phyloP scores from a whole-genome alignment of 2,888 invertebrate species.

The Tenthredo livida region DNA sequence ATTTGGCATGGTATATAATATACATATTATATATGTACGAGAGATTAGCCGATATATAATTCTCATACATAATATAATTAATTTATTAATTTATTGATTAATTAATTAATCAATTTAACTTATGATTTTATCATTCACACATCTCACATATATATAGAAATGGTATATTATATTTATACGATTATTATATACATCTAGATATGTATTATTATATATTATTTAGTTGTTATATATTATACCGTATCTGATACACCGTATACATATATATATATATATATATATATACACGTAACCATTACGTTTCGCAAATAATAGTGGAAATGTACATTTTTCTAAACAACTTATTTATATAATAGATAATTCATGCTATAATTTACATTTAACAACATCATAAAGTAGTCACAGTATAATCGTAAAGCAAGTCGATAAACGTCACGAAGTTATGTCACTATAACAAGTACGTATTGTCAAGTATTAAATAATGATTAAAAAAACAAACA shows the following conservation, averaged over 20 bases:
- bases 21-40: background rate
- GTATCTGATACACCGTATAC: too few species aligned
- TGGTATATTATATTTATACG: background rate
- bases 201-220: slow-evolving; percentile 26
- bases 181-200: slow-evolving; percentile 5
- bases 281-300: background rate
- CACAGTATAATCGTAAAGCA: slow-evolving; percentile 15
- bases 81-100: too few species aligned
- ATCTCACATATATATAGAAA: background rate
- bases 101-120: background rate
- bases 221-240: background rate
- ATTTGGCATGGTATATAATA: slow-evolving; percentile 36
- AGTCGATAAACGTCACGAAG: slow-evolving; percentile 6
- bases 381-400: slow-evolving; percentile 3
- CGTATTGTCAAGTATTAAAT: background rate
- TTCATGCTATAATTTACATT: background rate
- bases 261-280: too few species aligned
- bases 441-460: background rate
- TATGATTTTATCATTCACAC: background rate
- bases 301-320: background rate
- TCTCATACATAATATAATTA: background rate
- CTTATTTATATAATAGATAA: slow-evolving; percentile 2
- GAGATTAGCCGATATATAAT: background rate
- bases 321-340: background rate
- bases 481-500: background rate